These are phyloP conservation scores for Protomyctophum bolini DNA, from an alignment of 2,113 vertebrate genomes.

Conservation along the genomic window DNA sequence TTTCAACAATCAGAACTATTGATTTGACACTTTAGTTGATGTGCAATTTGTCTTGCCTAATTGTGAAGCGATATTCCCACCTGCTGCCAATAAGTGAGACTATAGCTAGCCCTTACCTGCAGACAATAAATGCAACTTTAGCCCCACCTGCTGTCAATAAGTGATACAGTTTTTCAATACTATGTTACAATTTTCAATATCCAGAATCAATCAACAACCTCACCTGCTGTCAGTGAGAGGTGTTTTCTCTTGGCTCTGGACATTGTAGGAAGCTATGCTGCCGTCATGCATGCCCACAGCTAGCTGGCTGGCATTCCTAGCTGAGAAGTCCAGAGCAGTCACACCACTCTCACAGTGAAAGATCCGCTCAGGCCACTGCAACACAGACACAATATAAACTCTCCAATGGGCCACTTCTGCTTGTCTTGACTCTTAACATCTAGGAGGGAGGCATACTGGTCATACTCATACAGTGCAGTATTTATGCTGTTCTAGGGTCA, in stretches of 20 bases:
- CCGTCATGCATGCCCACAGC: constrained; percentile 86
- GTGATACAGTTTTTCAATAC: no score
- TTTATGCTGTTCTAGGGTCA: neutral
- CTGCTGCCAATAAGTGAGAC: constrained; percentile 75
- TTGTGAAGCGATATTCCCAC: constrained; percentile 13
- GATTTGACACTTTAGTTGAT: neutral
- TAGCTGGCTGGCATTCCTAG: constrained; percentile 74
- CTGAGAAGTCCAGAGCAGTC: constrained; percentile 88
- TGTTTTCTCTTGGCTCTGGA: constrained; percentile 46
- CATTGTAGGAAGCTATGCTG: constrained; percentile 76
- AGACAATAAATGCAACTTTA: constrained; percentile 67
- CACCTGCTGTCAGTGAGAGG: constrained; percentile 78
- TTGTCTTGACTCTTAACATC: neutral
- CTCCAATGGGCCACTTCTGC: neutral
- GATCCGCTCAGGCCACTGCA: constrained; percentile 89
- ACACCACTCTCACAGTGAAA: constrained; percentile 80
- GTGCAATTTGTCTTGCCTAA: neutral
- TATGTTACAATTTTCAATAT: no score
- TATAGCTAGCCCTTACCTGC: constrained; percentile 49
- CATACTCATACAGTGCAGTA: neutral
- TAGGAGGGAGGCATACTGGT: neutral
- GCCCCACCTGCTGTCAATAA: neutral
- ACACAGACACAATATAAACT: constrained; percentile 2
- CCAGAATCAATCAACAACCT: neutral
- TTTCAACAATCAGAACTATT: neutral